A percentile compares a stretch with the other conserved stretches of the same genome.
phyloP scores from a whole-genome alignment of 2,797 vertebrate genomes.

The Carduelis carduelis region DNA sequence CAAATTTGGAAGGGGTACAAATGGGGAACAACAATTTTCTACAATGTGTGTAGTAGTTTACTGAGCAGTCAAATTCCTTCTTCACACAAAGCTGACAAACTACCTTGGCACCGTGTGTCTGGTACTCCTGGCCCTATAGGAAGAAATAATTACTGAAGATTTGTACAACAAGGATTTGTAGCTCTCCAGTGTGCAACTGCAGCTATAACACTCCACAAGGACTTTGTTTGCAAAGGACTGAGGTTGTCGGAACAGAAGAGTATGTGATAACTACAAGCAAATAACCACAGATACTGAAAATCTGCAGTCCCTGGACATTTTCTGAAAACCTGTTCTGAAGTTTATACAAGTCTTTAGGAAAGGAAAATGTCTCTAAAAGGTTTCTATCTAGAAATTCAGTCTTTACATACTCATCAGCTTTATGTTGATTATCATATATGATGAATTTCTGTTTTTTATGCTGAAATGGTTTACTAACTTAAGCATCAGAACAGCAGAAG shows the following conservation, averaged over 20 bases:
- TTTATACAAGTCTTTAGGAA: not conserved
- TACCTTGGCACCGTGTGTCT: not conserved
- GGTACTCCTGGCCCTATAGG: not conserved
- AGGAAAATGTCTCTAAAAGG: not conserved
- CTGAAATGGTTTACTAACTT: not conserved
- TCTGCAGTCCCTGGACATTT: not conserved
- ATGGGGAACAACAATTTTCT: not conserved
- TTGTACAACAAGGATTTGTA: not conserved
- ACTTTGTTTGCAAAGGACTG: not conserved
- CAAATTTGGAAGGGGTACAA: not conserved
- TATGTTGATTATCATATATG: not conserved
- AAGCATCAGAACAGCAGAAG: not conserved
- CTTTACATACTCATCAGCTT: not conserved
- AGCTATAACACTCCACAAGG: not conserved
- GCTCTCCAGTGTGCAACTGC: not conserved
- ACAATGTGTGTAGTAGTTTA: not conserved
- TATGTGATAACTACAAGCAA: fast-evolving
- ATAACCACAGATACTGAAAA: not conserved
- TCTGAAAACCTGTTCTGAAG: not conserved
- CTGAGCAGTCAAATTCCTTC: not conserved
- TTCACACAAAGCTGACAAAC: not conserved
- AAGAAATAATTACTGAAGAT: not conserved
- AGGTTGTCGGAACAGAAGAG: not conserved
- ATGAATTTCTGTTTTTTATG: not conserved
- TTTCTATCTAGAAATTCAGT: not conserved